Evolutionary conservation across 1,140 invertebrate genomes (phyloP).

Genomic region (Drosophila prosaltans): DNA sequence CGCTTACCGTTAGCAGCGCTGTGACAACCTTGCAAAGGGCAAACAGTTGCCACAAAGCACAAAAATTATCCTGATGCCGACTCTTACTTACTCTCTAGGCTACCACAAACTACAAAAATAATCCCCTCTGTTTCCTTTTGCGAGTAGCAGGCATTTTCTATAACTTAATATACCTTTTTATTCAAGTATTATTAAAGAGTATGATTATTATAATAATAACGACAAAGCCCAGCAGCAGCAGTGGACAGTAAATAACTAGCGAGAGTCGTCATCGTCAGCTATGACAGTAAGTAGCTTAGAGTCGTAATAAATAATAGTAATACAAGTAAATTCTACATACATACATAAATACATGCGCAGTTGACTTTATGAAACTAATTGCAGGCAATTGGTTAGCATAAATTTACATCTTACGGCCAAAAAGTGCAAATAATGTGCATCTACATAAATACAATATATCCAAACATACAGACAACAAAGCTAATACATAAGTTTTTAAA

Average conservation of each 20-base stretch:
- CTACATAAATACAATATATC: neutral
- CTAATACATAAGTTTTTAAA: neutral
- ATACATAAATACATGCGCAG: slow-evolving; percentile 19
- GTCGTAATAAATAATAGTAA: slow-evolving; percentile 28
- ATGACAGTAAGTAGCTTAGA: slow-evolving; percentile 59
- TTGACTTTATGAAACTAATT: slow-evolving; percentile 50
- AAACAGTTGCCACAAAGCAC: slow-evolving; percentile 41
- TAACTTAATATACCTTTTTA: too few species aligned
- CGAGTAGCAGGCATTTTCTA: too few species aligned
- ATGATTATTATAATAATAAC: slow-evolving; percentile 24
- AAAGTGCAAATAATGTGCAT: slow-evolving; percentile 13
- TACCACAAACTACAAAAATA: too few species aligned
- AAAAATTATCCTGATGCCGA: neutral
- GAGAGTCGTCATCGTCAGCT: slow-evolving; percentile 11
- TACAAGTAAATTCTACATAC: neutral
- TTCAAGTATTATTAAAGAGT: neutral
- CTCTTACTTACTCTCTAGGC: too few species aligned
- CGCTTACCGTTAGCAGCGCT: slow-evolving; percentile 27
- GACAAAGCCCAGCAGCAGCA: slow-evolving; percentile 22
- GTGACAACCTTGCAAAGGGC: slow-evolving; percentile 64
- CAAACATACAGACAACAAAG: slow-evolving; percentile 13
- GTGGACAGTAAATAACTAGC: slow-evolving; percentile 50
- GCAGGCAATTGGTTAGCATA: slow-evolving; percentile 44
- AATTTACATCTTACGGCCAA: slow-evolving; percentile 38
- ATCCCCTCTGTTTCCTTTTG: too few species aligned